Percentiles rank a stretch among this genome's conserved stretches.
These are phyloP conservation scores for Leiothrix lutea DNA, from an alignment of 2,113 vertebrate species.

Conservation along the genomic window DNA sequence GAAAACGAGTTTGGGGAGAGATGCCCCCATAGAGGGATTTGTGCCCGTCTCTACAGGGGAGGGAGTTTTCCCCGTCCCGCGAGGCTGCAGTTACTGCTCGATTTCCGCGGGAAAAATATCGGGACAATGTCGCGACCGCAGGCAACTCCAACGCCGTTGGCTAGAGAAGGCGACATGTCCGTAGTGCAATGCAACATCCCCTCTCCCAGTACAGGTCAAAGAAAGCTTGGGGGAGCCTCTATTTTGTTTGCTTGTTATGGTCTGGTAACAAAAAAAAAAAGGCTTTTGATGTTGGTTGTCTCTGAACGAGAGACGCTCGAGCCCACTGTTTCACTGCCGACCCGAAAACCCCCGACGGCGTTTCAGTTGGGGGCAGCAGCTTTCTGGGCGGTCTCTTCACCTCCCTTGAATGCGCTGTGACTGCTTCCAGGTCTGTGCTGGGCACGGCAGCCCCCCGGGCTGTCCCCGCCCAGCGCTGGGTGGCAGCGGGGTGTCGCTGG, in stretches of 20 bases:
- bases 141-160: neutral
- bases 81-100: neutral
- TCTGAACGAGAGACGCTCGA: neutral
- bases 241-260: neutral
- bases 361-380: accelerated
- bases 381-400: neutral
- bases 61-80: neutral
- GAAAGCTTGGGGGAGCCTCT: neutral
- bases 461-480: no score
- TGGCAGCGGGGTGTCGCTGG: neutral
- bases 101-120: neutral
- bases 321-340: neutral
- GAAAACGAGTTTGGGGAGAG: neutral
- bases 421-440: neutral
- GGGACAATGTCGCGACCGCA: neutral
- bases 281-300: neutral
- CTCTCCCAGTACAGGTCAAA: neutral
- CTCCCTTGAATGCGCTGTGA: neutral
- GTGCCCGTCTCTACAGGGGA: neutral
- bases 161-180: neutral
- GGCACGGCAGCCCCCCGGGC: neutral
- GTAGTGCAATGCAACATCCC: accelerated
- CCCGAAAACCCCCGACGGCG: neutral
- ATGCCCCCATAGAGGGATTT: neutral
- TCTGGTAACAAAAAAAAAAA: neutral